phyloP scores from a whole-genome alignment of 2,113 vertebrate species.

The Cryptomyrus ogoouensis region DNA sequence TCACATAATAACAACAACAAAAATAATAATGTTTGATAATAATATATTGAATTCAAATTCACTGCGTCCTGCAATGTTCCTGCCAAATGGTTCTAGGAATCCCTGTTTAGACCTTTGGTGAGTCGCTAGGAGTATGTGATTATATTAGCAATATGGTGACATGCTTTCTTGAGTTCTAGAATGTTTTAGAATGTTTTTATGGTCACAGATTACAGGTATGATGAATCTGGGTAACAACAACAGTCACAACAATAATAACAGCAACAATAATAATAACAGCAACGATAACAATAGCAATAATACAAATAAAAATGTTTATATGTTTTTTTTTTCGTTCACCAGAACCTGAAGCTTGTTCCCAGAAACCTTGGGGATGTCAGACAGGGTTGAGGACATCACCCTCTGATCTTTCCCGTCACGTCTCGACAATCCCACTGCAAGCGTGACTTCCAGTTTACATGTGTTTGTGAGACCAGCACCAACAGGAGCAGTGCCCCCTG shows the following conservation, averaged over 20 bases:
- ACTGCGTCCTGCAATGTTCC: neutral
- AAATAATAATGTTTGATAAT: neutral
- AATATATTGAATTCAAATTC: neutral
- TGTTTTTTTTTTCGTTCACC: neutral
- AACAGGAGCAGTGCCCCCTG: neutral
- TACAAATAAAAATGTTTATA: neutral
- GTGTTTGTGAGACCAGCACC: conserved; percentile 4
- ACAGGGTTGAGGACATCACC: neutral
- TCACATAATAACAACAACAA: neutral
- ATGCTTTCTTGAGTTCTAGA: neutral
- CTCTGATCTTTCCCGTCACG: neutral
- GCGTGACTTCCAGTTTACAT: neutral
- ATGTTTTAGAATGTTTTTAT: neutral
- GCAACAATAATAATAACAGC: neutral
- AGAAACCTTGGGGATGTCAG: neutral
- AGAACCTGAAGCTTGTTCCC: neutral
- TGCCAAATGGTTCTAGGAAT: neutral
- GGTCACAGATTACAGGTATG: neutral
- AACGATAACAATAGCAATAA: neutral
- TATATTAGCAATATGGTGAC: neutral
- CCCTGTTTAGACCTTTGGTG: neutral
- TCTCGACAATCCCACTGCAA: conserved; percentile 3
- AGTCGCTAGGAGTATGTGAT: neutral
- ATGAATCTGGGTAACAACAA: neutral
- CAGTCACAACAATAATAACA: neutral